phyloP scores from a whole-genome alignment of 1,140 invertebrate species.

The Lepidurus arcticus region DNA sequence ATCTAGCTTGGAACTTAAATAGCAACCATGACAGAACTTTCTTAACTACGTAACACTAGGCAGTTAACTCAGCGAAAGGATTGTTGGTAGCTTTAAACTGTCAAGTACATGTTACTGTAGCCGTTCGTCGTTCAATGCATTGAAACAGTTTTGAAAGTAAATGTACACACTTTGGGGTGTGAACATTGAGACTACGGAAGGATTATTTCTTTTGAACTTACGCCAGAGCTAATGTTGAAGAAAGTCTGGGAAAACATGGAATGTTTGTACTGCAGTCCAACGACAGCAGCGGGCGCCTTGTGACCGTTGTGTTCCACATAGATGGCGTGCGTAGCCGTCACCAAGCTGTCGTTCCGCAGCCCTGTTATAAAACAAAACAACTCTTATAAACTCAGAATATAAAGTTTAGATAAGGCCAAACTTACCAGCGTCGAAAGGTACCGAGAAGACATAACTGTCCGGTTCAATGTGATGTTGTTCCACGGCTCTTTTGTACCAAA shows the following conservation, averaged over 20 bases:
- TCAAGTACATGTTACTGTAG: no score
- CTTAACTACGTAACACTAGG: no score
- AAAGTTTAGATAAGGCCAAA: slow-evolving; percentile 34
- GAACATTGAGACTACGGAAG: background rate
- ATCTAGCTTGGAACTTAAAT: no score
- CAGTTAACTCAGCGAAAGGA: no score
- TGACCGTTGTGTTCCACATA: slow-evolving; percentile 77
- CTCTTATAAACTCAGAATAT: slow-evolving; percentile 30
- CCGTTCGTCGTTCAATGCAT: slow-evolving; percentile 9
- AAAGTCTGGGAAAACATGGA: slow-evolving; percentile 72
- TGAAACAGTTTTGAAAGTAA: background rate
- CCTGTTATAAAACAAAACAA: slow-evolving; percentile 48
- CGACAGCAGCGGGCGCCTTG: slow-evolving; percentile 80
- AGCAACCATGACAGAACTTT: no score
- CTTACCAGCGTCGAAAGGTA: slow-evolving; percentile 73
- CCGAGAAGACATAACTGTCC: slow-evolving; percentile 86
- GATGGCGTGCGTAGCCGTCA: slow-evolving; percentile 83
- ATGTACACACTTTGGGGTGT: background rate
- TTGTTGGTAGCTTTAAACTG: no score
- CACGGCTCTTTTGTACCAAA: slow-evolving; percentile 88
- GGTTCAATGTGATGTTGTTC: slow-evolving; percentile 79
- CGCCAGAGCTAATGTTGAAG: slow-evolving; percentile 75
- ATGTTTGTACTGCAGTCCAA: slow-evolving; percentile 79
- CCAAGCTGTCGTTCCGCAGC: slow-evolving; percentile 59
- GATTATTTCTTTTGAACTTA: slow-evolving; percentile 46